Base-by-base conservation (phyloP, 2,888 invertebrate genomes). In the Stenchaetothrips biformis region DNA sequence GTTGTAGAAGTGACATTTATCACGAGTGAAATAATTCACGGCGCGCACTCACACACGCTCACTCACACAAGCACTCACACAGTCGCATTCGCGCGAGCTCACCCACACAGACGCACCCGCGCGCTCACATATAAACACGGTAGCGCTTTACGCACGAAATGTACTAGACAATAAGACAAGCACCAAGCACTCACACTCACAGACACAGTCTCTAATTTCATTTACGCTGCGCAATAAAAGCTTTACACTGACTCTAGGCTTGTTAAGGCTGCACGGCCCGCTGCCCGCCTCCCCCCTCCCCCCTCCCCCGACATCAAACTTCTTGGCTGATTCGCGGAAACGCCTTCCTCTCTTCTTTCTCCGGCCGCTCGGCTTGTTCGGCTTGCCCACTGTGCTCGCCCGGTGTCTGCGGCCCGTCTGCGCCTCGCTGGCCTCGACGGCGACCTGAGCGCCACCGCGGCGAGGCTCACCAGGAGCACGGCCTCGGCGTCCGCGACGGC, bases 321-420 rank as follows among this genome's bases (percentile, higher is more conserved):
- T 79, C 48, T 62, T 74, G 79, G 77, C 78, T 81, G 80, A 80
- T 80, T 80, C 80, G 78, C 80, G 79, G 78, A 80, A 80, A 79
- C 81, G 49, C 78, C 77, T 80, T 62, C 80, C 77, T 59, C 49
- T 21, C 59, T 77, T 79, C 74, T 49, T 79, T 77, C 47, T 49
- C 48, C 80, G 11, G 11, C 48, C 48, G 74, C 27, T 47, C 62
- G 79, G 37, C 37, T 37, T 37, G 37, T 4, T 37, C 37, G 37
- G 37, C 37, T 4, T 37, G 37, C 37, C 37, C 4, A 4, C 37
- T 4, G 37, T 1, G 37, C 37, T 37, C 4, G 37, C 37, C 37
- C 37, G 37, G 37, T 37, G 37, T 37, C 37, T 37, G 37, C 37
- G 37, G 37, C 37, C 37, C 37, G 37, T 37, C 37, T 37, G 37